A percentile compares a stretch with the other conserved stretches of the same genome.
Evolutionary conservation across 2,113 vertebrate genomes (phyloP).

Genomic region (Nannospalax galili): DNA sequence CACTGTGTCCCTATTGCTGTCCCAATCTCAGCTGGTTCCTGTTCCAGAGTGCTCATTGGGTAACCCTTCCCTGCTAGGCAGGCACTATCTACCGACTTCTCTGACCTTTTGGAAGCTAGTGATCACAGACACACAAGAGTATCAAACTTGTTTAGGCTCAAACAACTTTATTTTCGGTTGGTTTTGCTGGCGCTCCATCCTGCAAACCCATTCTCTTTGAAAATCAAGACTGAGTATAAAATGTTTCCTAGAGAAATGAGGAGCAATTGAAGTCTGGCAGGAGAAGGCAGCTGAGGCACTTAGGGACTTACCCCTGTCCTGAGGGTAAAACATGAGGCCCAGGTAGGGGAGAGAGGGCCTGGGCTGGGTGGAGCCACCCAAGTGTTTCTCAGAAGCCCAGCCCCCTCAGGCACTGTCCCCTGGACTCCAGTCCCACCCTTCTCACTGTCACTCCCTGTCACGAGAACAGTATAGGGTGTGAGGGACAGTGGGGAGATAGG

Average conservation of each 20-base stretch:
- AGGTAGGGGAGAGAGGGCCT: background rate
- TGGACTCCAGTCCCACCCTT: background rate
- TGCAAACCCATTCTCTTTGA: background rate
- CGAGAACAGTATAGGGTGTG: background rate
- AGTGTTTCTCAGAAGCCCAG: constrained; percentile 35
- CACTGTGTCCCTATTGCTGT: background rate
- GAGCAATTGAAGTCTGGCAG: background rate
- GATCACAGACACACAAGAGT: background rate
- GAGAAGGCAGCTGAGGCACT: constrained; percentile 65
- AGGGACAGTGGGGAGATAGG: background rate
- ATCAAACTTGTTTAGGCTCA: constrained; percentile 15
- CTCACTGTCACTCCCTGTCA: background rate
- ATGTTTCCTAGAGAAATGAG: background rate
- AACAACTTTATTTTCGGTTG: constrained; percentile 73
- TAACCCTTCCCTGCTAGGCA: background rate
- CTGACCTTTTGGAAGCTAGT: background rate
- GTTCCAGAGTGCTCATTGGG: background rate
- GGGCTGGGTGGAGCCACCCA: background rate
- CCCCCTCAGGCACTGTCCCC: background rate
- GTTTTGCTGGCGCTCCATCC: constrained; percentile 19
- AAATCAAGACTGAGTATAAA: background rate
- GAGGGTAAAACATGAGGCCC: constrained; percentile 37
- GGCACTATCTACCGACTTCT: background rate
- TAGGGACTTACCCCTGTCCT: constrained; percentile 47
- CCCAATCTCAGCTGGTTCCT: background rate